phyloP scores from a whole-genome alignment of 2,113 vertebrate genomes.

The Ibidorhyncha struthersii region DNA sequence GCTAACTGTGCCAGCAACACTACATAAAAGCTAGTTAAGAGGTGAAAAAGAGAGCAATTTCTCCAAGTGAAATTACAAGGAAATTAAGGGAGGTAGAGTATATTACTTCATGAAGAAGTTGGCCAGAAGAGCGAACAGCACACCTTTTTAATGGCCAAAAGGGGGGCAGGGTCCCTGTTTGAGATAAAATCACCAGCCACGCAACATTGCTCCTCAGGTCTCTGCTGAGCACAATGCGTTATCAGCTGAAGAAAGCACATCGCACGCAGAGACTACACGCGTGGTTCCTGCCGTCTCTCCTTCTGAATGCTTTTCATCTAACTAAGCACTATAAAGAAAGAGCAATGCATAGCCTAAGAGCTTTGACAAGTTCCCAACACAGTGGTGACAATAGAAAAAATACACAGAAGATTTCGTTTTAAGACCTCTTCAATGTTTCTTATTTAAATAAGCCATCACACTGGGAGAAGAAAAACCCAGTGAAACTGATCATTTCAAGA shows the following conservation, averaged over 20 bases:
- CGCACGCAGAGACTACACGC: rapidly evolving
- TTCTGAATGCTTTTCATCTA: background rate
- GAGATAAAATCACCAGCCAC: background rate
- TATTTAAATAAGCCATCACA: background rate
- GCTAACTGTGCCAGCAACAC: slow-evolving; percentile 51
- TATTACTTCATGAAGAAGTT: background rate
- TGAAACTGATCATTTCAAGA: background rate
- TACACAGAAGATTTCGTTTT: background rate
- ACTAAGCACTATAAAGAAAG: background rate
- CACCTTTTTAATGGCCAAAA: background rate
- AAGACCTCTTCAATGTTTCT: background rate
- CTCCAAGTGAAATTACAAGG: slow-evolving; percentile 36
- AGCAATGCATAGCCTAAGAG: background rate
- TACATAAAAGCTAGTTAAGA: slow-evolving; percentile 51
- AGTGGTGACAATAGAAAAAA: background rate
- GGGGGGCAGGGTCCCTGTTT: background rate
- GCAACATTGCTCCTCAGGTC: background rate
- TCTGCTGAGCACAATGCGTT: background rate
- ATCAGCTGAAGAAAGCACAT: background rate
- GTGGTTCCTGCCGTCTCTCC: background rate
- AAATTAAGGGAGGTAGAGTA: slow-evolving; percentile 32
- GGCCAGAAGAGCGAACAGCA: background rate
- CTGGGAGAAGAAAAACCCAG: background rate
- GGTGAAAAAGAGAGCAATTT: slow-evolving; percentile 27
- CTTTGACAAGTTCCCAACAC: background rate